phyloP scores from a whole-genome alignment of 1,140 invertebrate genomes.

The Drosophila ercepeae region DNA sequence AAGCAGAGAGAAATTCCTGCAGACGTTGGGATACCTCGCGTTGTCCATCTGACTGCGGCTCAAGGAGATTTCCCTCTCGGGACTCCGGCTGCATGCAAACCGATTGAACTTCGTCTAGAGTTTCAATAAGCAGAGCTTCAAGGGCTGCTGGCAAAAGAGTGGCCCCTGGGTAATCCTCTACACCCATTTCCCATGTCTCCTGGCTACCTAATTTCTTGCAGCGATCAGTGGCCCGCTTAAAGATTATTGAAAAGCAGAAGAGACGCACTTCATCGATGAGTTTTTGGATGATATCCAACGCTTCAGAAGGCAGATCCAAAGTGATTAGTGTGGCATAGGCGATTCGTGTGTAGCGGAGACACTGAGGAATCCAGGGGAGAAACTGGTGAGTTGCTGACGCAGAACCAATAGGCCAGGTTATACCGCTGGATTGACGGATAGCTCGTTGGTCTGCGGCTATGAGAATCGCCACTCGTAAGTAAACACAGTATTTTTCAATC shows the following conservation, averaged over 20 bases:
- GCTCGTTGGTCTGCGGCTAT: constrained; percentile 84
- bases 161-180: constrained; percentile 86
- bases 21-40: constrained; percentile 88
- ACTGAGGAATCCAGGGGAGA: constrained; percentile 91
- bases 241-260: constrained; percentile 93
- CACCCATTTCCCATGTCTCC: constrained; percentile 95
- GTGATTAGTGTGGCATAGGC: constrained; percentile 89
- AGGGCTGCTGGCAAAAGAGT: constrained; percentile 91
- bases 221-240: constrained; percentile 92
- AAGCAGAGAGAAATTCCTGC: constrained; percentile 89
- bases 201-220: constrained; percentile 90
- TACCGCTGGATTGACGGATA: constrained; percentile 76
- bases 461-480: constrained; percentile 87
- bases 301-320: constrained; percentile 91
- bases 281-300: constrained; percentile 91
- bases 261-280: constrained; percentile 95
- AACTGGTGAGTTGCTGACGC: constrained; percentile 85
- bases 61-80: constrained; percentile 88
- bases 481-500: constrained; percentile 88
- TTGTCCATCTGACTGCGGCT: constrained; percentile 86
- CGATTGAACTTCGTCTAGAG: constrained; percentile 93
- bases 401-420: constrained; percentile 83
- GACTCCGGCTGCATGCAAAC: constrained; percentile 90
- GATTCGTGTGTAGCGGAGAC: constrained; percentile 89
- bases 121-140: constrained; percentile 92